These are phyloP conservation scores for Drosophila limbata DNA, from an alignment of 2,888 invertebrate genomes.

Conservation along the genomic window DNA sequence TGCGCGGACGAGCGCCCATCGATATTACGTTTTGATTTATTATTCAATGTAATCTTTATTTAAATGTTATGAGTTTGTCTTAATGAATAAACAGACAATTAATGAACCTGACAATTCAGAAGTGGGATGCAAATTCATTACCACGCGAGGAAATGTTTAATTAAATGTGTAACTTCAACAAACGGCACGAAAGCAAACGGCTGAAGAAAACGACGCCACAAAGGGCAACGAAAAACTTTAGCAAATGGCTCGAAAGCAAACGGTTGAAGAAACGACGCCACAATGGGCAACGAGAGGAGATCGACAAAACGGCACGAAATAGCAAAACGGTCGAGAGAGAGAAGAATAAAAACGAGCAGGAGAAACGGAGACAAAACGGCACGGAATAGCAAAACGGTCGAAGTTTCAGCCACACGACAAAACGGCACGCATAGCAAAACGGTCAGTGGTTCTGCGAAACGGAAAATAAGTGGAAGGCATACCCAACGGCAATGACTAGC, in stretches of 20 bases:
- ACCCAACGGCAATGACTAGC: no score
- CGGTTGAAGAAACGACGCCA: not conserved
- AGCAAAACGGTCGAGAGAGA: not conserved
- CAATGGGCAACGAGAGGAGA: not conserved
- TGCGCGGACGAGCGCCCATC: not conserved
- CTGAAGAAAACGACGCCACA: no score
- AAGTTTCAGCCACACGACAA: not conserved
- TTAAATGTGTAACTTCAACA: not conserved
- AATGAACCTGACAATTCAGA: not conserved
- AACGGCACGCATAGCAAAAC: no score
- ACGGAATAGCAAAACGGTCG: not conserved
- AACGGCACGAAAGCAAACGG: not conserved
- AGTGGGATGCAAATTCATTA: not conserved
- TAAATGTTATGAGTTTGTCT: not conserved
- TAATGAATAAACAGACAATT: not conserved
- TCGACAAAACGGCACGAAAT: not conserved
- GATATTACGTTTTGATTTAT: not conserved
- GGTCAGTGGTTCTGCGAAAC: no score
- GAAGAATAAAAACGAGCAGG: not conserved
- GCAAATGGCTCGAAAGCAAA: not conserved
- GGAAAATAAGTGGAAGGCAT: no score
- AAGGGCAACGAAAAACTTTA: not conserved
- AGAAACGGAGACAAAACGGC: not conserved
- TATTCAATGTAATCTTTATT: not conserved
- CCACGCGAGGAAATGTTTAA: not conserved